Evolutionary conservation across 53 echinoderm and acorn worm genomes (phyloP), one percentile per base, ranked within the genome.

Genomic region (Echinometra lucunter): DNA sequence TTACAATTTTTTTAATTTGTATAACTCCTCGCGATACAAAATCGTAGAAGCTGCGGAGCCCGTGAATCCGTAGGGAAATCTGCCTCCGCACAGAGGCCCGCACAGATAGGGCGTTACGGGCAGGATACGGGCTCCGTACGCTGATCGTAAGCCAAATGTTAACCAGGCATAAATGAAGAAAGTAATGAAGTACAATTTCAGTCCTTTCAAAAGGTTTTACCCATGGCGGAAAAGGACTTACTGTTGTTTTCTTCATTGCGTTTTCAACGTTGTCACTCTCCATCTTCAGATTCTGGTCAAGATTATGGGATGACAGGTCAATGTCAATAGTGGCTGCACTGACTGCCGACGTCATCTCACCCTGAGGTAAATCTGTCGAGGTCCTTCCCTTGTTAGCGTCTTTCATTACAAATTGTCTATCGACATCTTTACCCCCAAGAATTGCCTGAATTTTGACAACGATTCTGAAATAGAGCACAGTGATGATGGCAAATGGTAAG

Each of bases 401-500:
- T 25, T 19, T 35, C 89, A 57, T 44, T 0, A 49, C 25, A 30
- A 94, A 94, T 30, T 83, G 57, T 42, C 34, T 94, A n/a, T 38
- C 28, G 44, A 94, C 66, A 11, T 44, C 12, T 85, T 85, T 83
- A 16, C 83, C 85, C 38, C 83, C 85, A 25, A 94, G 12, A 2
- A 85, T 60, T 3, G 82, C 21, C 42, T 28, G 60, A 25, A 94
- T 94, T 45, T 94, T 94, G 27, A 27, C 10, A 40, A 60, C 28
- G 44, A 94, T 94, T 83, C 94, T 63, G n/a, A 94, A n/a, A 60
- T 94, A 94, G 32, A 94, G 94, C 1, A 94, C 66, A 27, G 66
- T 13, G 66, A 94, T 83, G 66, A 94, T 38, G 34, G 37, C 12
- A 44, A 94, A 83, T 44, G 94, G 94, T 16, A 94, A 66, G 18